Evolutionary conservation across 2,797 vertebrate species (phyloP).

Genomic region (Lepus oiostolus): DNA sequence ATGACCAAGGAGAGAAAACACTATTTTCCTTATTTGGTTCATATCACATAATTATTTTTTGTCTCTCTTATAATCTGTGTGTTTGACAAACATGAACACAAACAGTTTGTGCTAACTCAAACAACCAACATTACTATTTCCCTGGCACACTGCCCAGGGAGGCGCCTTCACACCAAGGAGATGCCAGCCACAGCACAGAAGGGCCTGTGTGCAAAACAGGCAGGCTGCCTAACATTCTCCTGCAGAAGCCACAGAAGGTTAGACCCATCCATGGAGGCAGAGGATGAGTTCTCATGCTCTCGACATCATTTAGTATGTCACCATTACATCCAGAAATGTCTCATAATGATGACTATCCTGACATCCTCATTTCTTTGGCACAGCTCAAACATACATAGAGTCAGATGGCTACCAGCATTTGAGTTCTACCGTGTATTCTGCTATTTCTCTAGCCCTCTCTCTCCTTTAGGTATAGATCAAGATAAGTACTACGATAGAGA

Average conservation of each 20-base stretch:
- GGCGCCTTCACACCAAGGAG: constrained; percentile 83
- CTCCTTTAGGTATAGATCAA: background rate
- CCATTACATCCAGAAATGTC: constrained; percentile 31
- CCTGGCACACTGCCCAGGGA: constrained; percentile 85
- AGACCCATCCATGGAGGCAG: background rate
- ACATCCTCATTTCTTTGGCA: background rate
- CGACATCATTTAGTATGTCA: background rate
- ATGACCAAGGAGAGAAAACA: constrained; percentile 84
- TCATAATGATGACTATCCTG: background rate
- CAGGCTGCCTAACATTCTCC: constrained; percentile 88
- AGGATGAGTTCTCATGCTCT: background rate
- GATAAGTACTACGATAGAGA: background rate
- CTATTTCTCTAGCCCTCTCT: background rate
- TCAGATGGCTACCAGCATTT: background rate
- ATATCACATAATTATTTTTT: constrained; percentile 81
- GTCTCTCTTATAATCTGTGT: constrained; percentile 80
- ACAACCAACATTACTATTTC: constrained; percentile 80
- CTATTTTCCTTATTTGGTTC: constrained; percentile 83
- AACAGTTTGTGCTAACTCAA: constrained; percentile 85
- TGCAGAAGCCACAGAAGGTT: constrained; percentile 86
- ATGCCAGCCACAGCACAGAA: constrained; percentile 82
- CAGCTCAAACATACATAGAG: background rate
- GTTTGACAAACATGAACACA: constrained; percentile 86
- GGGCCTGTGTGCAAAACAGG: constrained; percentile 75
- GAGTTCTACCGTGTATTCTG: background rate